Conservation (phyloP, 1,140 invertebrate species). For the Ephestia elutella region DNA sequence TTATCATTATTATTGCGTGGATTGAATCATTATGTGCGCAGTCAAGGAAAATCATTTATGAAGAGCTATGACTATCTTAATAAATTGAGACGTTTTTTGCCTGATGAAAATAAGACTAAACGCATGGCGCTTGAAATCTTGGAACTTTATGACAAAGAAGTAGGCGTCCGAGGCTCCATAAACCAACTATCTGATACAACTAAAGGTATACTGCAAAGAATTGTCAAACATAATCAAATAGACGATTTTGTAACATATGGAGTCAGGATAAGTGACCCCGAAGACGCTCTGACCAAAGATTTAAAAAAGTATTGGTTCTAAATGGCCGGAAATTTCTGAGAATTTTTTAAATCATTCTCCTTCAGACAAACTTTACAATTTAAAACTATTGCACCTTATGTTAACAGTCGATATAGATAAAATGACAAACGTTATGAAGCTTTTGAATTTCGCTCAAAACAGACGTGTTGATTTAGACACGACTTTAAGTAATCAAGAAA, state of each 20-base stretch:
- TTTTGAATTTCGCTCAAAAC: slow-evolving; percentile 29
- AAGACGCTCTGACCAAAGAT: slow-evolving; percentile 33
- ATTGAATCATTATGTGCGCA: slow-evolving; percentile 34
- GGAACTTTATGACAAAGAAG: background rate
- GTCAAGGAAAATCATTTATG: slow-evolving; percentile 15
- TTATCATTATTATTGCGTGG: slow-evolving; percentile 30
- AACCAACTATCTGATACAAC: background rate
- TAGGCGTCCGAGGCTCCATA: background rate
- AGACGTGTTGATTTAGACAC: slow-evolving; percentile 27
- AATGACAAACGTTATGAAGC: slow-evolving; percentile 34
- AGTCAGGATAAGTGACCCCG: slow-evolving; percentile 23
- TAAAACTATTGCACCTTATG: slow-evolving; percentile 39
- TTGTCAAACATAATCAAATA: background rate
- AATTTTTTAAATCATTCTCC: slow-evolving; percentile 19
- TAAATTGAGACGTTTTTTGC: background rate
- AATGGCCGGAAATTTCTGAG: slow-evolving; percentile 31
- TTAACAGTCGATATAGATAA: slow-evolving; percentile 37
- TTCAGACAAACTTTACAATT: slow-evolving; percentile 25
- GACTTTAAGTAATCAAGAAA: background rate
- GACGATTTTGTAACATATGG: slow-evolving; percentile 17
- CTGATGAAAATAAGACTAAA: background rate
- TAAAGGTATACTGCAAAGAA: background rate
- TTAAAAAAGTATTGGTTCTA: slow-evolving; percentile 29
- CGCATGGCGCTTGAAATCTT: background rate
- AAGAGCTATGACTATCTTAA: background rate